Base-by-base conservation (phyloP, 2,888 invertebrate genomes). In the Drosophila kambysellisi region DNA sequence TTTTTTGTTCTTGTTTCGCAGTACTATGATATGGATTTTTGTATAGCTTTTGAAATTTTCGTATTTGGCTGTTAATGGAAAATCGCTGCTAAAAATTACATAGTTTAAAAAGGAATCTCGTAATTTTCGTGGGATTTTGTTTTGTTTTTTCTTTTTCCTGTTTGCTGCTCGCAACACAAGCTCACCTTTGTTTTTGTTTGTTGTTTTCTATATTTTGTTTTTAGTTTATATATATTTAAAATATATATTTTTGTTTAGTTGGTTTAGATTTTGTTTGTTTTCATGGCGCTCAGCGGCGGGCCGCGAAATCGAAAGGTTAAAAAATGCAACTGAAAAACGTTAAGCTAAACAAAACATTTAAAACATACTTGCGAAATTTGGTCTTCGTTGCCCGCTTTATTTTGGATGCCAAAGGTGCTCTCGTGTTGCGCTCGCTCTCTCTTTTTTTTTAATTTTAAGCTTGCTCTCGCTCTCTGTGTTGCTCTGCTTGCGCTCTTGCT, bases 301-400 rank as follows among this genome's bases (percentile, higher is more conserved):
- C 43, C 56, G 51, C 70, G 58, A 73, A 74, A 73, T 60, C 53
- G 60, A 58, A 74, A 57, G 52, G 39, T 64, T 41, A 9, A 50
- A 68, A 76, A 68, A 32, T 63, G 65, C 53, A 73, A 73, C 77
- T 72, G 69, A 81, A 78, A 76, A 69, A 65, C 37, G 59, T 51
- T 63, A 64, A 53, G 53, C 61, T 62, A 53, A 76, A 73, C 50
- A 76, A 58, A 63, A 71, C 67, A 61, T 51, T 83, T 71, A 83
- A 74, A 88, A 89, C 89, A 87, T 87, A 87, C 87, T 87, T 87
- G 87, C 87, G 74, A 89, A 82, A 76, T 74, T 57, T 69, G 51
- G 73, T 51, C 61, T 66, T 78, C 56, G 66, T 79, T 76, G 72
- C 62, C 52, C 51, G 67, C 63, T 60, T 67, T 80, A 25, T 66